A percentile compares a stretch with the other conserved stretches of the same genome.
These are phyloP conservation scores for Chascanopsetta lugubris DNA, from an alignment of 2,113 vertebrate species.

Conservation along the genomic window DNA sequence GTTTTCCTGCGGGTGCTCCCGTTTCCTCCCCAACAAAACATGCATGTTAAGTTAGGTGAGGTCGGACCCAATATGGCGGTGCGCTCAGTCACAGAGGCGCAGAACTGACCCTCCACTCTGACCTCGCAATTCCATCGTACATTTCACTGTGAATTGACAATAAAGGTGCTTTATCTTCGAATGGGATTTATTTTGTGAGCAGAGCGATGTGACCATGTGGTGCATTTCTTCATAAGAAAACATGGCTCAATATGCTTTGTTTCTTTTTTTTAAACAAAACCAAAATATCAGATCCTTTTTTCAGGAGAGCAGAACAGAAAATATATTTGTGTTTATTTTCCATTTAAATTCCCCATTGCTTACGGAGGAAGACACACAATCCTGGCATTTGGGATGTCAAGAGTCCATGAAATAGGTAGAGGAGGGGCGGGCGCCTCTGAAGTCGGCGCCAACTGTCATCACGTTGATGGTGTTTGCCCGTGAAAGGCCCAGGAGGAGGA, in stretches of 20 bases:
- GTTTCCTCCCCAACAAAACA: too few relatives aligned
- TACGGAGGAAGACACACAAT: constrained; percentile 38
- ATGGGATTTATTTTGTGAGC: too few relatives aligned
- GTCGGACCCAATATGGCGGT: too few relatives aligned
- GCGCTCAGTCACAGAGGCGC: too few relatives aligned
- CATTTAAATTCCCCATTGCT: constrained; percentile 32
- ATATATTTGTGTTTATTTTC: constrained; percentile 41
- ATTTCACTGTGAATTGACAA: too few relatives aligned
- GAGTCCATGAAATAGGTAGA: constrained; percentile 66
- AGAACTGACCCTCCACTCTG: too few relatives aligned
- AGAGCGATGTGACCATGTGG: too few relatives aligned
- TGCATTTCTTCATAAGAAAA: constrained; percentile 32
- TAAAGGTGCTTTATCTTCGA: too few relatives aligned
- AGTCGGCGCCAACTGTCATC: constrained; percentile 36
- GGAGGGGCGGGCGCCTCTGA: constrained; percentile 33
- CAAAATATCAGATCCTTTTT: constrained; percentile 39
- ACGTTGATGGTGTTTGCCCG: constrained; percentile 21
- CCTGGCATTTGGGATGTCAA: constrained; percentile 61
- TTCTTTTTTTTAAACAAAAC: too few relatives aligned
- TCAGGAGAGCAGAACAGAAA: constrained; percentile 27
- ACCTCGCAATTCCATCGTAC: too few relatives aligned
- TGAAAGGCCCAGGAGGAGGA: constrained; percentile 24
- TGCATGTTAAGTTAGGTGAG: too few relatives aligned
- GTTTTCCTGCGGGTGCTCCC: too few relatives aligned
- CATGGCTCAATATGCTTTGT: constrained; percentile 8